Percentiles rank a stretch among this genome's conserved stretches.
phyloP scores from a whole-genome alignment of 2,888 invertebrate genomes.

The Helobdella robusta region DNA sequence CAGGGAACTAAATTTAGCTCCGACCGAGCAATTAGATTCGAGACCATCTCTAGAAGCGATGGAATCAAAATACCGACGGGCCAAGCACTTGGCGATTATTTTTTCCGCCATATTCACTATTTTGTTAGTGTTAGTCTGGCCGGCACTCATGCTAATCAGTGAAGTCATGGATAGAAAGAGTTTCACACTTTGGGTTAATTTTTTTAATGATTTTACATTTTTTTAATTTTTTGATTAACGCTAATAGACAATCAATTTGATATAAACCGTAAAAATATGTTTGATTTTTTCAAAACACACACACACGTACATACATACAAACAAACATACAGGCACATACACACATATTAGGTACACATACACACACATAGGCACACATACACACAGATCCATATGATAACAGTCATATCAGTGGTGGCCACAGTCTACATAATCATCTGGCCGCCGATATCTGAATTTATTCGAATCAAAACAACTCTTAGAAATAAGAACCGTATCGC shows the following conservation, averaged over 20 bases:
- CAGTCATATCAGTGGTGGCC: slow-evolving; percentile 42
- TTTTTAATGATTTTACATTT: neutral
- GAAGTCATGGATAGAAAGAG: slow-evolving; percentile 37
- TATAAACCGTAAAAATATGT: neutral
- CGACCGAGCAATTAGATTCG: slow-evolving; percentile 40
- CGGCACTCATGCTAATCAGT: slow-evolving; percentile 37
- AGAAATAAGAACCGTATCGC: slow-evolving; percentile 7
- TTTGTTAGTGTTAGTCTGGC: slow-evolving; percentile 43
- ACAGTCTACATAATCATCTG: slow-evolving; percentile 41
- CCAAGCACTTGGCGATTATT: slow-evolving; percentile 37
- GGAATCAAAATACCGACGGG: slow-evolving; percentile 37
- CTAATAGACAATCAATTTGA: neutral
- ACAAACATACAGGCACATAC: neutral
- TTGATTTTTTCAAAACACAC: neutral
- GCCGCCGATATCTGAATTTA: slow-evolving; percentile 33
- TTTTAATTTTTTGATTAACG: neutral
- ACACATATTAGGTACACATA: no score
- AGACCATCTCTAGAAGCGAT: slow-evolving; percentile 42
- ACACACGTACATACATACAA: neutral
- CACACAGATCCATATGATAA: slow-evolving; percentile 40
- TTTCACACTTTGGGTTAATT: slow-evolving; percentile 42
- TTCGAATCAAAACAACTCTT: slow-evolving; percentile 9
- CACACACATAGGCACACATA: no score
- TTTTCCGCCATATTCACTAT: slow-evolving; percentile 37
- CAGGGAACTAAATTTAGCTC: slow-evolving; percentile 42